Base-by-base conservation (phyloP, 1,140 invertebrate genomes). In the Andricus grossulariae region DNA sequence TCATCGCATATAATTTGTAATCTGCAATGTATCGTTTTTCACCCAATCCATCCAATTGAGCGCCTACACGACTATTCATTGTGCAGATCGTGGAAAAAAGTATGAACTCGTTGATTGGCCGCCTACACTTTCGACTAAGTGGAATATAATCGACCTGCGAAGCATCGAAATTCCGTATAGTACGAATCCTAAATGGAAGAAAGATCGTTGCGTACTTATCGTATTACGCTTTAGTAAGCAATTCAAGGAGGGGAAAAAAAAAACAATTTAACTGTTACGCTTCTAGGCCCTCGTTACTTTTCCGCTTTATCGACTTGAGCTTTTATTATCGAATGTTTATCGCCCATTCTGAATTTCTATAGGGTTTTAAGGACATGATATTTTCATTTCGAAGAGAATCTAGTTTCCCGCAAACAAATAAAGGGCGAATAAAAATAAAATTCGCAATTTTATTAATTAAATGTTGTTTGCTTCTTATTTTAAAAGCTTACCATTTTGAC, bases 1-100 rank as follows among this genome's bases (percentile, higher is more conserved):
- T 66, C 60, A 32, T 66, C 39, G 39, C 0, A 15, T 45, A 39
- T 39, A 39, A 66, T 66, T 66, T 66, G 60, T 66, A 39, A 66
- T 66, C 25, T 66, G 39, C 32, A 39, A 32, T 16, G 75, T 77
- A 84, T 82, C 70, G 82, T 77, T 79, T 66, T 66, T 76, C 75
- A 73, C 25, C 79, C 80, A 84, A 83, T 85, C 25, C 79, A 85
- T 85, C 84, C 82, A 82, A 84, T 86, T 86, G 80, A 81, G 78
- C 74, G 76, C 78, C 83, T 74, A 83, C 83, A 81, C 80, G 39
- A 49, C 78, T 54, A 76, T 71, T 77, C 73, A 80, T 80, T 77
- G 71, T 77, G 32, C 54, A 73, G 76, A 73, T 79, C 73, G 51
- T 13, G 55, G 74, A 75, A 86, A 85, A 83, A 85, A 79, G 71